These are phyloP conservation scores for Pithys albifrons DNA, from an alignment of 2,113 vertebrate genomes.

Conservation along the genomic window DNA sequence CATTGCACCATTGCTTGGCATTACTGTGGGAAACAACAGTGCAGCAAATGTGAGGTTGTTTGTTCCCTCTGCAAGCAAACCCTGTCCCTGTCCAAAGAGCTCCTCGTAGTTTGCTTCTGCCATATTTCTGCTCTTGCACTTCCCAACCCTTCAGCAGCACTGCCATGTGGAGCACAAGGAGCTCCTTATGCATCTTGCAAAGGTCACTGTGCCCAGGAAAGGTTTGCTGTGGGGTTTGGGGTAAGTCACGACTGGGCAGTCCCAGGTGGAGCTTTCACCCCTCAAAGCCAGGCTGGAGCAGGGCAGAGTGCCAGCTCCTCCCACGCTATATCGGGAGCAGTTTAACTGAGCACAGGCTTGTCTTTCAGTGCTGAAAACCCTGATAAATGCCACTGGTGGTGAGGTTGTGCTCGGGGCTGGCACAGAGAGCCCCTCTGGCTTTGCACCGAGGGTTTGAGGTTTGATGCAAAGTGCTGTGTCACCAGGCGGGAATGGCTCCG, in stretches of 20 bases:
- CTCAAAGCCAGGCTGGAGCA: not conserved
- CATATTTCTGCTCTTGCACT: not conserved
- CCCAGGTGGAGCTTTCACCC: not conserved
- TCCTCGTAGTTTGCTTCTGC: not conserved
- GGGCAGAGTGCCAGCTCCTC: not conserved
- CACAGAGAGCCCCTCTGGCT: constrained; percentile 19
- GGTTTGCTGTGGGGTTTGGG: not conserved
- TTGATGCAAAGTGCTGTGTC: constrained; percentile 68
- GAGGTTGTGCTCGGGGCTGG: constrained; percentile 44
- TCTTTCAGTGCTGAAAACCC: constrained; percentile 59
- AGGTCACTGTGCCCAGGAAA: constrained; percentile 9
- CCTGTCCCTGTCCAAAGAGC: not conserved
- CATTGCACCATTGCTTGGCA: not conserved
- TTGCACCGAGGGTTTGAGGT: constrained; percentile 31
- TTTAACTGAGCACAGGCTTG: not conserved
- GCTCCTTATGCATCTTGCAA: constrained; percentile 43
- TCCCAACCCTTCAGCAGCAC: not conserved
- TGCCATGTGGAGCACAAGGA: constrained; percentile 34
- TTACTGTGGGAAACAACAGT: not conserved
- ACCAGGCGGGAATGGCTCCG: constrained; percentile 54
- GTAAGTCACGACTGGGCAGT: not conserved
- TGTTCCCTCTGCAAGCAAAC: not conserved
- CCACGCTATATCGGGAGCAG: not conserved
- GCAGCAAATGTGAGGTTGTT: accelerated
- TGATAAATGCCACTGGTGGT: constrained; percentile 45